Evolutionary conservation across 2,113 vertebrate genomes (phyloP).

Genomic region (Perca flavescens): DNA sequence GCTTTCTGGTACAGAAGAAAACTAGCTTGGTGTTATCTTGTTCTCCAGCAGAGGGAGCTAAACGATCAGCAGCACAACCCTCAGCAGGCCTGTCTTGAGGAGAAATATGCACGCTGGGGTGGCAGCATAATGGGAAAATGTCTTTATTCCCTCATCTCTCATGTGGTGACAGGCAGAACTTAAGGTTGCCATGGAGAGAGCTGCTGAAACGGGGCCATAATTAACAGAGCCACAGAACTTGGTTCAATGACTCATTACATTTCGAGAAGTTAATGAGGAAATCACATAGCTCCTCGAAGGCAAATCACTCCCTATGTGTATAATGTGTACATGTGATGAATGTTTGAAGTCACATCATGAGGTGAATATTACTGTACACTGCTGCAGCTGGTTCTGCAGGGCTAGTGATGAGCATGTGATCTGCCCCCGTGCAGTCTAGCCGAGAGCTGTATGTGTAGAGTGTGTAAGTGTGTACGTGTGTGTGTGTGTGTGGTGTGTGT

Average conservation of each 20-base stretch:
- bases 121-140: conserved; percentile 70
- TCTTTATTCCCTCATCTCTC: conserved; percentile 77
- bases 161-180: conserved; percentile 75
- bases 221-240: conserved; percentile 69
- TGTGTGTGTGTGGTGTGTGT: conserved; percentile 18
- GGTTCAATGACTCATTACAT: conserved; percentile 69
- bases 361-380: conserved; percentile 24
- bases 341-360: conserved; percentile 41
- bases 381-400: conserved; percentile 34
- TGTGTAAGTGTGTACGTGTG: not conserved
- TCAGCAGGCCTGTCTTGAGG: conserved; percentile 40
- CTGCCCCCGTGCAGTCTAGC: conserved; percentile 9
- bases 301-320: conserved; percentile 45
- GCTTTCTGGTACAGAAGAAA: not conserved
- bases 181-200: conserved; percentile 78
- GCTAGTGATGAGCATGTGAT: conserved; percentile 55
- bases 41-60: conserved; percentile 71
- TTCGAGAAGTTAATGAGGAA: conserved; percentile 73
- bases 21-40: not conserved
- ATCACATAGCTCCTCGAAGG: conserved; percentile 67
- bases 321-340: conserved; percentile 55
- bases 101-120: conserved; percentile 50
- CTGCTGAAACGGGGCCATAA: conserved; percentile 66
- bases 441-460: conserved; percentile 5
- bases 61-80: conserved; percentile 5